Evolutionary conservation across 2,797 vertebrate genomes (phyloP).

Genomic region (Sebastes ruberrimus): DNA sequence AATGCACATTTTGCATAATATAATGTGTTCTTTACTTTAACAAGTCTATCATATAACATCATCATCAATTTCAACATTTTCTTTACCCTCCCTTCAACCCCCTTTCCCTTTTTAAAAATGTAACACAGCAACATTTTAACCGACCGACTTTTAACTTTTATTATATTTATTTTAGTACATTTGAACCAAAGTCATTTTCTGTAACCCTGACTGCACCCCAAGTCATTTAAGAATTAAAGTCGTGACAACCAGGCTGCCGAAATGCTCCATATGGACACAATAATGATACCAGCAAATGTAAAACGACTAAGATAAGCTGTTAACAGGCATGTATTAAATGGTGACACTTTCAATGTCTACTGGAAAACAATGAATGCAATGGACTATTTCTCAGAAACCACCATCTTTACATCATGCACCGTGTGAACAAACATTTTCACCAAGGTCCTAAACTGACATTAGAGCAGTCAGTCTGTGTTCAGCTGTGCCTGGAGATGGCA

Average conservation of each 20-base stretch:
- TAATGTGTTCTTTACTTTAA: background rate
- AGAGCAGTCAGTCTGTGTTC: conserved; percentile 8
- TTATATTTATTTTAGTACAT: background rate
- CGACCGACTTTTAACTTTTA: background rate
- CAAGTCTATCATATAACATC: background rate
- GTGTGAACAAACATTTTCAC: background rate
- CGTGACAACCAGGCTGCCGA: background rate
- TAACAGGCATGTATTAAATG: background rate
- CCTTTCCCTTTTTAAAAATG: background rate
- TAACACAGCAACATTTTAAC: background rate
- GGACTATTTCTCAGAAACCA: background rate
- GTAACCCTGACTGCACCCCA: background rate
- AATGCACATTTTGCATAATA: background rate
- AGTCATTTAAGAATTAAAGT: background rate
- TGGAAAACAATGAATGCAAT: conserved; percentile 7
- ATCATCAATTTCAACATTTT: background rate
- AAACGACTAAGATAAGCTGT: conserved; percentile 9
- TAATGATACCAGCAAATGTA: conserved; percentile 6
- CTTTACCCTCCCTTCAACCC: background rate
- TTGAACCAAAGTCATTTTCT: background rate
- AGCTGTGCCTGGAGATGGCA: conserved; percentile 75
- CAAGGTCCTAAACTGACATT: background rate
- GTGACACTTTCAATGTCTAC: background rate
- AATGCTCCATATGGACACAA: background rate
- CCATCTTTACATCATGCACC: background rate